phyloP scores from a whole-genome alignment of 2,113 vertebrate species.

The Melierax canorus region DNA sequence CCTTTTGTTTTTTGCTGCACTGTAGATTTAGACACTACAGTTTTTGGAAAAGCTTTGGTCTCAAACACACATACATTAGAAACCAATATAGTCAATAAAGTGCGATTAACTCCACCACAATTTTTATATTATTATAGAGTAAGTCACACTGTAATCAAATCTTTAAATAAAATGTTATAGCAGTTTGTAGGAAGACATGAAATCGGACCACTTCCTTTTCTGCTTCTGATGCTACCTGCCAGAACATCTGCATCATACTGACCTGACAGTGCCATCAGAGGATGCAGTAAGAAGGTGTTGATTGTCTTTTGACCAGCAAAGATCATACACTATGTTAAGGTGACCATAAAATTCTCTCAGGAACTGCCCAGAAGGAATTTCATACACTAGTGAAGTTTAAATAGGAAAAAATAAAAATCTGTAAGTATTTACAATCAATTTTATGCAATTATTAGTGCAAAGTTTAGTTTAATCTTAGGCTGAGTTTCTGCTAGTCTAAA shows the following conservation, averaged over 20 bases:
- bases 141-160: not conserved
- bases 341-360: conserved; percentile 90
- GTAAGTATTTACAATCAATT: not conserved
- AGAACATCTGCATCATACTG: conserved; percentile 27
- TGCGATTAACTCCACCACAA: not conserved
- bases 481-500: not conserved
- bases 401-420: not conserved
- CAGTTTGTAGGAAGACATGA: not conserved
- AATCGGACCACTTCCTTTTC: not conserved
- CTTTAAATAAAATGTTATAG: not conserved
- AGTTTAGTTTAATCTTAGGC: not conserved
- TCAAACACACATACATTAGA: not conserved
- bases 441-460: not conserved
- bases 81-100: not conserved
- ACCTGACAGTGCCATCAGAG: conserved; percentile 95
- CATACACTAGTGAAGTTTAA: conserved; percentile 82
- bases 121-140: not conserved
- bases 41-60: not conserved
- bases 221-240: not conserved
- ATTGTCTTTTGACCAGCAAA: conserved; percentile 93
- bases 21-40: not conserved
- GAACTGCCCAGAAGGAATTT: conserved; percentile 91
- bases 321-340: conserved; percentile 93
- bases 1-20: not conserved
- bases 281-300: conserved; percentile 86